These are phyloP conservation scores for Aspidiotus rigidus DNA, from an alignment of 2,888 invertebrate genomes.

Conservation along the genomic window DNA sequence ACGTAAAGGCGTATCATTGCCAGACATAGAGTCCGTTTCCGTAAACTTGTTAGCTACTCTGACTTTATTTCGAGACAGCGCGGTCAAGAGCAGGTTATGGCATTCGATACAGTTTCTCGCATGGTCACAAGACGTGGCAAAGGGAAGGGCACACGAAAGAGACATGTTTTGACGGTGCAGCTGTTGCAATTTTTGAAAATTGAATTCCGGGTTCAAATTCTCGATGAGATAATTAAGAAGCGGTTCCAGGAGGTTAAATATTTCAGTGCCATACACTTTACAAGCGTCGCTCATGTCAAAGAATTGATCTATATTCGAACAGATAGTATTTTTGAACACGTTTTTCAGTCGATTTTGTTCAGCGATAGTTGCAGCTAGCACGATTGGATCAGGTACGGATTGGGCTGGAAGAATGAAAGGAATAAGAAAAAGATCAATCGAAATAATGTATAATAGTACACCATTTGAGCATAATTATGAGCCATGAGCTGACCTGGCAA, in stretches of 20 bases:
- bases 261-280: constrained; percentile 25
- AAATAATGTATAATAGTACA: not conserved
- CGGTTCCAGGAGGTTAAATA: constrained; percentile 23
- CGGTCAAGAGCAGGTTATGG: constrained; percentile 16
- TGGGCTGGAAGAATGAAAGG: not conserved
- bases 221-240: constrained; percentile 15
- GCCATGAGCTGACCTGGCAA: too few relatives aligned
- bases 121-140: constrained; percentile 22
- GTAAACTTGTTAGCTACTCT: constrained; percentile 6
- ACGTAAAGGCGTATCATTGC: constrained; percentile 19
- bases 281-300: constrained; percentile 27
- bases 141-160: constrained; percentile 9
- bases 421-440: not conserved
- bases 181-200: constrained; percentile 26
- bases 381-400: not conserved
- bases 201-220: constrained; percentile 25
- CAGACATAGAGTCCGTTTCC: not conserved
- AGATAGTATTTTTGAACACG: constrained; percentile 22
- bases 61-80: constrained; percentile 7
- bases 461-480: not conserved
- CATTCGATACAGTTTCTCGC: constrained; percentile 24
- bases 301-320: constrained; percentile 28
- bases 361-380: constrained; percentile 4
- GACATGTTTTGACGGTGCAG: constrained; percentile 25
- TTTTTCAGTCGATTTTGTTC: constrained; percentile 28